Evolutionary conservation across 2,113 vertebrate genomes (phyloP), one percentile per base, ranked within the genome.

Genomic region (Spizaetus ornatus): DNA sequence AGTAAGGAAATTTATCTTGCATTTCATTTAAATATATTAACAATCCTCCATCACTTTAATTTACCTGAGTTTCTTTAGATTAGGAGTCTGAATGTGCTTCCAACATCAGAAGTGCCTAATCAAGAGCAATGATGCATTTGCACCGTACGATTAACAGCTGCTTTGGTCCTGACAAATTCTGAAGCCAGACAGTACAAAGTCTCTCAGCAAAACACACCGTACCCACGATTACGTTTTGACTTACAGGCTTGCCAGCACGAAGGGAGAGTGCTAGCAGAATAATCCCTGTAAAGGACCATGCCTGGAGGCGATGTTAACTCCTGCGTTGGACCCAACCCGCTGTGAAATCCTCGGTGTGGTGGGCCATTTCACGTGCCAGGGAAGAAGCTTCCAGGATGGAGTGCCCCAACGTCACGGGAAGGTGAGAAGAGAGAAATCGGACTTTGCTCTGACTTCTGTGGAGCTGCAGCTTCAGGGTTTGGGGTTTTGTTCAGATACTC

Each of bases 341-440:
- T 48, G 5, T 8, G 22, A 69, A 55, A 32, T 3, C 7, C n/a
- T 26, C 0, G 0, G 7, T 9, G 55, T 17, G 38, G 1, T 13
- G 48, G n/a, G 36, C 10, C 10, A 12, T 11, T 34, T n/a, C 73
- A 36, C 7, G 1, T 29, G 22, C 25, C 36, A 43, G 8, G 27
- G 26, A 38, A 65, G n/a, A 9, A 1, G 32, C 65, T 34, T 53
- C 36, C 50, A 11, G 81, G 53, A 13, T 12, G 34, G 58, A 72
- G 13, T 9, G 10, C 7, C 42, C 38, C 52, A 71, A 3, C 0
- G 0, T 7, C 32, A 12, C 3, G 19, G 50, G 38, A 86, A 74
- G 16, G 47, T 1, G 2, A 50, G 12, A 61, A 31, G 4, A 40
- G 21, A 48, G 45, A 77, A 36, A 81, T 59, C 7, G 45, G 8